Percentiles rank a stretch among this genome's conserved stretches.
phyloP scores from a whole-genome alignment of 2,888 invertebrate species.

The Coelogynopora nodosa region DNA sequence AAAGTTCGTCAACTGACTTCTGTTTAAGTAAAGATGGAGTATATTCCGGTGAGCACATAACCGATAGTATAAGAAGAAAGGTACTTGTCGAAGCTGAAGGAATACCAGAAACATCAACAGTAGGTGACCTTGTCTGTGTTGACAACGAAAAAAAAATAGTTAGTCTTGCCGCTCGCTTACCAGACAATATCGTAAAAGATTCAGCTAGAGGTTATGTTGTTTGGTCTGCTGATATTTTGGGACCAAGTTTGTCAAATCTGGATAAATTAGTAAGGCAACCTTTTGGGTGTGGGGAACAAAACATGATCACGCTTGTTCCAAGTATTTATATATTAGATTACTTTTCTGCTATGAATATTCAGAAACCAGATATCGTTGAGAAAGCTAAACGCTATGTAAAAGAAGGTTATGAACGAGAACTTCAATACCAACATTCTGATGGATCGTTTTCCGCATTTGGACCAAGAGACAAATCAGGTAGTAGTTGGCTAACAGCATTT shows the following conservation, averaged over 20 bases:
- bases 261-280: slow-evolving; percentile 13
- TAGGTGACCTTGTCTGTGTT: not conserved
- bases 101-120: not conserved
- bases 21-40: not conserved
- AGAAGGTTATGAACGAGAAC: slow-evolving; percentile 22
- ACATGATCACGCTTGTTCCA: slow-evolving; percentile 38
- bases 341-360: not conserved
- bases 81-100: slow-evolving; percentile 39
- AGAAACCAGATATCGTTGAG: slow-evolving; percentile 7
- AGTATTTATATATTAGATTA: slow-evolving; percentile 33
- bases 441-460: slow-evolving; percentile 37
- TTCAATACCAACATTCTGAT: slow-evolving; percentile 30
- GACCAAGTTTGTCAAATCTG: slow-evolving; percentile 27
- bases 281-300: slow-evolving; percentile 38
- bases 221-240: slow-evolving; percentile 15
- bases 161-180: not conserved
- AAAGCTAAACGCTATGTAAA: slow-evolving; percentile 29
- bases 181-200: not conserved
- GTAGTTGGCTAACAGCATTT: slow-evolving; percentile 41
- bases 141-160: not conserved
- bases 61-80: not conserved
- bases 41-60: not conserved
- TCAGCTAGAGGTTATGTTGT: slow-evolving; percentile 11
- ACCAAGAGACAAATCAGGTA: slow-evolving; percentile 2
- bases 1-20: not conserved